These are phyloP conservation scores for Bufotes viridis DNA, from an alignment of 2,797 vertebrate genomes.

Conservation along the genomic window DNA sequence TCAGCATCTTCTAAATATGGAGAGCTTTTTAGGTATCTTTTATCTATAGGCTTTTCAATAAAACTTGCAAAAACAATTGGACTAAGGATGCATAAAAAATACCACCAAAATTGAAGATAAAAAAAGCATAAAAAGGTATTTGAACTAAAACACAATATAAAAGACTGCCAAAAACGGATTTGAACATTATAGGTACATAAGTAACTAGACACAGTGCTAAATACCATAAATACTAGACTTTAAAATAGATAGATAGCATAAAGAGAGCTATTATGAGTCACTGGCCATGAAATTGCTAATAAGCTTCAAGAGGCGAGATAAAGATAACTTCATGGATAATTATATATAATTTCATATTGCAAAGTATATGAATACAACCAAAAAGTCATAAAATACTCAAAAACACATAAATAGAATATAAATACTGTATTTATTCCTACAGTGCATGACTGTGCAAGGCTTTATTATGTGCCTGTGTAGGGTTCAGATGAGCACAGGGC, in stretches of 20 bases:
- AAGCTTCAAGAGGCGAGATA: not conserved
- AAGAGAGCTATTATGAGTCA: no score
- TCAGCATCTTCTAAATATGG: no score
- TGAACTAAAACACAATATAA: not conserved
- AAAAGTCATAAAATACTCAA: not conserved
- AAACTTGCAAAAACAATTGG: no score
- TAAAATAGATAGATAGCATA: not conserved
- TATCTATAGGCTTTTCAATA: no score
- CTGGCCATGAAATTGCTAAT: no score
- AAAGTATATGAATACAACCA: not conserved
- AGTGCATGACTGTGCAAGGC: not conserved
- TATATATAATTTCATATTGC: not conserved
- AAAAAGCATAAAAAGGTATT: not conserved
- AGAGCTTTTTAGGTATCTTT: not conserved
- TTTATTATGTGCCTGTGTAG: not conserved
- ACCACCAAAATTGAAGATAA: not conserved
- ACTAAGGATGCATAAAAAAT: not conserved
- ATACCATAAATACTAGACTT: not conserved
- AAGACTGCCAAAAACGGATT: not conserved
- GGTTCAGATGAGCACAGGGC: not conserved
- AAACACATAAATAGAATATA: not conserved
- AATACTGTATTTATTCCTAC: not conserved
- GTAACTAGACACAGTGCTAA: not conserved
- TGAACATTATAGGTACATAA: not conserved
- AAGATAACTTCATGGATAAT: not conserved